phyloP scores from a whole-genome alignment of 2,113 vertebrate species.

The Chrysemys picta region DNA sequence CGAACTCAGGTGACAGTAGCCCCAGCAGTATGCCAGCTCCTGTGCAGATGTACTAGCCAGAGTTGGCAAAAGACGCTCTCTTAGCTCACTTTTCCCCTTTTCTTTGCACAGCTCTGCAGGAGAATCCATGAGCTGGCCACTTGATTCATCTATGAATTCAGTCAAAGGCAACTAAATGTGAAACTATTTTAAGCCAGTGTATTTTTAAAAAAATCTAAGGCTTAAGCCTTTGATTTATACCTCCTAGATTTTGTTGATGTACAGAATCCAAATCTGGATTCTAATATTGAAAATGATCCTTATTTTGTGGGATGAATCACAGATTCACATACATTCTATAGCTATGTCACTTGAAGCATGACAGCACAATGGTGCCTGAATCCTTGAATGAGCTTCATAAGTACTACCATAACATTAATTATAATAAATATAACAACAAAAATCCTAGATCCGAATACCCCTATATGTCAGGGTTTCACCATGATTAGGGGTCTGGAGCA shows the following conservation, averaged over 20 bases:
- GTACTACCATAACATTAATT: neutral
- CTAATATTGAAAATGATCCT: slow-evolving; percentile 6
- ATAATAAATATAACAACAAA: neutral
- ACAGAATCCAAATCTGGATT: neutral
- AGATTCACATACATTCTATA: neutral
- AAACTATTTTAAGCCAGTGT: neutral
- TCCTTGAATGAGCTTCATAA: neutral
- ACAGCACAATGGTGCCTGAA: neutral
- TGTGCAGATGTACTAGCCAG: neutral
- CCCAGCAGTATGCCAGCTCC: neutral
- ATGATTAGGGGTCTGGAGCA: too few species aligned
- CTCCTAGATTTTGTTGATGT: neutral
- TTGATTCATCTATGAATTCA: neutral
- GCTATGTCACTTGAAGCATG: neutral
- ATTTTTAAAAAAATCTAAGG: slow-evolving; percentile 18
- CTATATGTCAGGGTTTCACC: neutral
- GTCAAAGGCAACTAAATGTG: neutral
- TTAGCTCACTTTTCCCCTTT: neutral
- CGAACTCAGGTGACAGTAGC: neutral
- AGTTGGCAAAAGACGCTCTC: too few species aligned
- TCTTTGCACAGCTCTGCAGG: slow-evolving; percentile 8
- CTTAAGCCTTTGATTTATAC: neutral
- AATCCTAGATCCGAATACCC: neutral
- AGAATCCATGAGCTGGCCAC: neutral
- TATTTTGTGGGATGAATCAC: neutral